Base-by-base conservation (phyloP, 1,140 invertebrate genomes). In the Drosophila chauvacae region DNA sequence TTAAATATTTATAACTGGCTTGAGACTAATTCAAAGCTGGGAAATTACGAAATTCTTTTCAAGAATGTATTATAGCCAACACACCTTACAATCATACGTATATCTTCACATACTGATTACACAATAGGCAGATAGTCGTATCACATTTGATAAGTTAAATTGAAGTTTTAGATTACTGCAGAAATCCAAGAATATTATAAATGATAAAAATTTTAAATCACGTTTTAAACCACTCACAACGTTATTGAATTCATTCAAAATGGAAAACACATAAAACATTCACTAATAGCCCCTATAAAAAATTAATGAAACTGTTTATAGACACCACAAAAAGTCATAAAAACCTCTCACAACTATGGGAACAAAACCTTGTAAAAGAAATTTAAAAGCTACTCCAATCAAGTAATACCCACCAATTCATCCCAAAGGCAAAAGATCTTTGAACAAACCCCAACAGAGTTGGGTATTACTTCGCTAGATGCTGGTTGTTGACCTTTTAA, bases 401-500 rank as follows among this genome's bases (percentile, higher is more conserved):
- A 10, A 23, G 23, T 39, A 66, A 35, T 53, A 23, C 23, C 23
- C 39, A 66, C 60, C 20, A n/a, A 68, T 44, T 68, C 47, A 68
- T 35, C 10, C 9, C 4, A 23, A 3, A 6, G 14, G 16, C 2
- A 23, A 13, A 69, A 39, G 30, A 68, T 65, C 44, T 68, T 10
- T 20, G 14, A 18, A 2, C 14, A 68, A 42, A 44, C 30, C 47
- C 35, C 28, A 9, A 37, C 23, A 72, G 3, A 16, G 26, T 62
- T 53, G 14, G 30, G 30, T 23, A 33, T 26, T 35, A 47, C 18
- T 18, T 4, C 11, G 7, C 18, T 58, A 26, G 33, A 66, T 44
- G 58, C 45, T 50, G 53, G 35, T 56, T 56, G 55, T 55, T 77
- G 72, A 77, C 73, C 72, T 76, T 66, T 76, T 39, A 18, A 53